Percentiles rank a stretch among this genome's conserved stretches.
phyloP scores from a whole-genome alignment of 2,113 vertebrate species.

The Cyrtonyx montezumae region DNA sequence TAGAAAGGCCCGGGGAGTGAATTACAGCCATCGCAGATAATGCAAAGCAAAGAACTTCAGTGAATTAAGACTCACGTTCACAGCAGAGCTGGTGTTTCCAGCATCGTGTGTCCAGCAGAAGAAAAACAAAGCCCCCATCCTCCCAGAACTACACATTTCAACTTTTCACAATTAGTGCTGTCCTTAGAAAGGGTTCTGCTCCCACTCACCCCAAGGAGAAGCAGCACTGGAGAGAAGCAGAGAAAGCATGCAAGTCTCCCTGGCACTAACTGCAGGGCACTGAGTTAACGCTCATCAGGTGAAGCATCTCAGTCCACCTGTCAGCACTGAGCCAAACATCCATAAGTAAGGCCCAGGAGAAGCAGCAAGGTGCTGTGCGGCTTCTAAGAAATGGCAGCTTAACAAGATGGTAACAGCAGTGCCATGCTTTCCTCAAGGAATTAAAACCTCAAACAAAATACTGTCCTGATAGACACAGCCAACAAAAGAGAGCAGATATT shows the following conservation, averaged over 20 bases:
- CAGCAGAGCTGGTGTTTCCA: not conserved
- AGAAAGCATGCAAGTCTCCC: too few species aligned
- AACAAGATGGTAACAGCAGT: rapidly evolving
- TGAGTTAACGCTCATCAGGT: not conserved
- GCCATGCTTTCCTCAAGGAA: not conserved
- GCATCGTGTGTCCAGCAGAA: rapidly evolving
- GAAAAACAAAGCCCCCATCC: not conserved
- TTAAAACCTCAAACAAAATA: not conserved
- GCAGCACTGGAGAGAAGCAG: too few species aligned
- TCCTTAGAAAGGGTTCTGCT: not conserved
- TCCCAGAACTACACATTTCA: rapidly evolving
- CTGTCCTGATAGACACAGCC: rapidly evolving
- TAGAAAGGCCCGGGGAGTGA: rapidly evolving
- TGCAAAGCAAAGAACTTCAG: not conserved
- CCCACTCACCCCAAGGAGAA: not conserved
- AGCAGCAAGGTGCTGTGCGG: rapidly evolving
- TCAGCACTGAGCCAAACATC: not conserved
- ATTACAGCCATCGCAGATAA: not conserved
- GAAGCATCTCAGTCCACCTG: not conserved
- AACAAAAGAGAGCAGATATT: not conserved
- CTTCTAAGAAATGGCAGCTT: rapidly evolving
- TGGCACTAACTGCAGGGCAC: too few species aligned
- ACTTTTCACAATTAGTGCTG: rapidly evolving
- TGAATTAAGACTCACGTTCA: rapidly evolving
- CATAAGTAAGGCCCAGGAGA: not conserved